Conservation (phyloP, 2,888 invertebrate species). For the Lithosia quadra region DNA sequence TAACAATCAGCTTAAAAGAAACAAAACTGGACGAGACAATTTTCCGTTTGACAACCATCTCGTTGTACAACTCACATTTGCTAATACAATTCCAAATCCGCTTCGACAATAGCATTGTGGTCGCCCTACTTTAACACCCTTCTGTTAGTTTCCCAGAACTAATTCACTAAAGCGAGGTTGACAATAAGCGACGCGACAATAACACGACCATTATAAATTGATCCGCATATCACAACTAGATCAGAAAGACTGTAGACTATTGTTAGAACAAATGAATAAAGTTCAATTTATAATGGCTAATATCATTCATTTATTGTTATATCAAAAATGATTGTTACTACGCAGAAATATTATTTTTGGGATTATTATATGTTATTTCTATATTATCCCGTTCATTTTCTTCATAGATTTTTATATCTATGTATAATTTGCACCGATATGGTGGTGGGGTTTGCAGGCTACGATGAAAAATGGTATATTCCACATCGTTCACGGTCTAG, state of each 20-base stretch:
- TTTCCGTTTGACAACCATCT: background rate
- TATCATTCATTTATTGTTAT: slow-evolving; percentile 32
- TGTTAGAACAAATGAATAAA: slow-evolving; percentile 13
- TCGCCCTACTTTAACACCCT: slow-evolving; percentile 47
- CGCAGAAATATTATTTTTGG: background rate
- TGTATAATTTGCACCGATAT: no score
- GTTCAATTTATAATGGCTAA: slow-evolving; percentile 32
- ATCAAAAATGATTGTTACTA: slow-evolving; percentile 5
- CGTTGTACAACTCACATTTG: slow-evolving; percentile 3
- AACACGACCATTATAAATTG: slow-evolving; percentile 49
- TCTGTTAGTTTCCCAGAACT: slow-evolving; percentile 45
- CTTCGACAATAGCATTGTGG: slow-evolving; percentile 35
- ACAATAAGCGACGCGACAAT: slow-evolving; percentile 46
- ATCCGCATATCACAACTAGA: slow-evolving; percentile 33
- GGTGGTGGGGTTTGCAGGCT: no score
- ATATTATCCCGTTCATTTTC: background rate
- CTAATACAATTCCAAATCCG: slow-evolving; percentile 20
- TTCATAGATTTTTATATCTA: no score
- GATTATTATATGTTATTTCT: background rate
- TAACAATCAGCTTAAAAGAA: slow-evolving; percentile 3
- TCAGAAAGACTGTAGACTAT: slow-evolving; percentile 30
- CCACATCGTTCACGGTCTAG: no score
- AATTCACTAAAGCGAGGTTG: slow-evolving; percentile 52
- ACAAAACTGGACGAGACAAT: slow-evolving; percentile 5
- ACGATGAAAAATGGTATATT: no score